A percentile compares a stretch with the other conserved stretches of the same genome.
Evolutionary conservation across 30 jellyfish, hydroid and myxozoan species (phyloP).

Genomic region (Cassiopea andromeda): DNA sequence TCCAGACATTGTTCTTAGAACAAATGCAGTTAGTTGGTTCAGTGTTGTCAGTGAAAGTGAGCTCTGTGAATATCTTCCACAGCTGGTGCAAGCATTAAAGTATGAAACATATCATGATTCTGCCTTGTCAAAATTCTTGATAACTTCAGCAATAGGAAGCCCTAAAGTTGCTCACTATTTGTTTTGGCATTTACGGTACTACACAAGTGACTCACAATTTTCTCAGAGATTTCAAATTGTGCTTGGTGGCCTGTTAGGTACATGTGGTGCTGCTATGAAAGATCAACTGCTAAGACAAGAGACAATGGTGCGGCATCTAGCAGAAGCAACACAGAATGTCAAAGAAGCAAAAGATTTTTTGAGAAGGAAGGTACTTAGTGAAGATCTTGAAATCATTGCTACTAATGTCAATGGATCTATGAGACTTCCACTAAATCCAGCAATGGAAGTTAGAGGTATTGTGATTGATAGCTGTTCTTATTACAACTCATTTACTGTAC

Average conservation of each 20-base stretch:
- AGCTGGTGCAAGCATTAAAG: slow-evolving; percentile 91
- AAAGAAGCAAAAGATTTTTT: slow-evolving; percentile 73
- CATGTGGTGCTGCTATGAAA: slow-evolving; percentile 85
- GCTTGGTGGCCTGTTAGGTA: slow-evolving; percentile 88
- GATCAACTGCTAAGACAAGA: slow-evolving; percentile 87
- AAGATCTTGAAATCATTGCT: slow-evolving; percentile 62
- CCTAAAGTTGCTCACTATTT: slow-evolving; percentile 92
- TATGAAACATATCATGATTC: slow-evolving; percentile 93
- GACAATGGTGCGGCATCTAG: slow-evolving; percentile 62
- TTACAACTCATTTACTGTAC: slow-evolving; percentile 86
- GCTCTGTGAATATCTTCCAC: slow-evolving; percentile 86
- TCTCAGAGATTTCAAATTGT: slow-evolving; percentile 93
- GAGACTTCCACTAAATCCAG: slow-evolving; percentile 86
- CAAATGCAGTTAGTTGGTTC: slow-evolving; percentile 85
- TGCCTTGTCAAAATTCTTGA: slow-evolving; percentile 84
- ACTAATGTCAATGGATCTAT: slow-evolving; percentile 56
- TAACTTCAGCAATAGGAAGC: slow-evolving; percentile 67
- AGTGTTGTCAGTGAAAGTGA: slow-evolving; percentile 76
- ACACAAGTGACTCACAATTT: slow-evolving; percentile 90
- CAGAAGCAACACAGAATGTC: slow-evolving; percentile 72
- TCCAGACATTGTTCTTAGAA: slow-evolving; percentile 84
- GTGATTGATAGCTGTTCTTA: slow-evolving; percentile 71
- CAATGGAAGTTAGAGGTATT: slow-evolving; percentile 65
- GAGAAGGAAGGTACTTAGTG: slow-evolving; percentile 56
- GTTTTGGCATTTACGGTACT: slow-evolving; percentile 95